Conservation (phyloP, 2,888 invertebrate species). For the Tineola bisselliella region DNA sequence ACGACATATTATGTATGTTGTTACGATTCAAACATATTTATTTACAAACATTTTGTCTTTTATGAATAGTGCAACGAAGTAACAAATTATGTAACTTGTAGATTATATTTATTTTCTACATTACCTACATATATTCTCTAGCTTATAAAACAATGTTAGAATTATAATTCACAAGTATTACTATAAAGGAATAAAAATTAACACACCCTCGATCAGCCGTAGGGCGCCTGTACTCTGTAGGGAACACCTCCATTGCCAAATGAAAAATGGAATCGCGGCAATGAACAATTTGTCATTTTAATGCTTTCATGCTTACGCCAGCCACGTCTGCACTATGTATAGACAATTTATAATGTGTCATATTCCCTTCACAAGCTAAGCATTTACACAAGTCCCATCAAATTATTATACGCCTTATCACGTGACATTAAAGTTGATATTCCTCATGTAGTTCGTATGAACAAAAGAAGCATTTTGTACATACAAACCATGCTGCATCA, state of each 20-base stretch:
- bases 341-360: constrained; percentile 45
- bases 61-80: too few species aligned
- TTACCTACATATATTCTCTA: too few species aligned
- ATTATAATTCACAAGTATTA: not conserved
- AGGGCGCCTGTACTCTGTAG: not conserved
- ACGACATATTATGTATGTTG: too few species aligned
- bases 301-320: constrained; percentile 43
- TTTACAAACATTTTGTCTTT: too few species aligned
- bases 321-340: constrained; percentile 32
- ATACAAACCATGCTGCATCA: constrained; percentile 29
- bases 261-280: constrained; percentile 52
- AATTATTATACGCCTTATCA: constrained; percentile 10
- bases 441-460: not conserved
- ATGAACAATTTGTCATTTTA: constrained; percentile 56
- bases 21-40: too few species aligned
- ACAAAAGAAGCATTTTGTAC: not conserved
- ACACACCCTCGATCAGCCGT: not conserved
- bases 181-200: not conserved
- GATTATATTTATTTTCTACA: too few species aligned
- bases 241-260: constrained; percentile 17
- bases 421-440: constrained; percentile 14
- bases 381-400: not conserved
- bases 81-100: too few species aligned
- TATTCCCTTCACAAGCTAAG: constrained; percentile 24
- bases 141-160: too few species aligned